Percentiles rank a stretch among this genome's conserved stretches.
Conservation (phyloP, 2,113 vertebrate species). For the Tenrec ecaudatus region DNA sequence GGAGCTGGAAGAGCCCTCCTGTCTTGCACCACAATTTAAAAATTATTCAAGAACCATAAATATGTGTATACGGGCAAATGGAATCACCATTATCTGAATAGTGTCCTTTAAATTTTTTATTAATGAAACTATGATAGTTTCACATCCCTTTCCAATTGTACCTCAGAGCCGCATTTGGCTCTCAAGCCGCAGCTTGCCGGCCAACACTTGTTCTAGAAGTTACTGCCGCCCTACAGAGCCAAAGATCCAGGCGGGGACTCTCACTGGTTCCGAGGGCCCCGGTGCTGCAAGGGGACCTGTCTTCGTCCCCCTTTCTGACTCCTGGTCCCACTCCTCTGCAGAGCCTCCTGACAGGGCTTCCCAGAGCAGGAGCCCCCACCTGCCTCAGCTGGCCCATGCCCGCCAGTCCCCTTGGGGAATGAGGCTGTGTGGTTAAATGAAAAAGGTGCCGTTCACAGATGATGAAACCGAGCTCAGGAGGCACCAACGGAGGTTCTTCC, state of each 20-base stretch:
- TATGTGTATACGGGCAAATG: too few species aligned
- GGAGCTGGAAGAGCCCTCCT: too few species aligned
- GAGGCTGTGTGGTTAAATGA: not conserved
- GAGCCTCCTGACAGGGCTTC: accelerated
- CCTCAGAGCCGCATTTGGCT: too few species aligned
- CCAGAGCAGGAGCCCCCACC: not conserved
- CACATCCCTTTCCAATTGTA: too few species aligned
- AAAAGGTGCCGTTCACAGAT: not conserved
- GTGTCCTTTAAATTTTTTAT: too few species aligned
- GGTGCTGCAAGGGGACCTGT: accelerated
- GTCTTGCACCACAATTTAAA: too few species aligned
- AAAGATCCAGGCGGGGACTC: not conserved
- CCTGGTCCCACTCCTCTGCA: accelerated
- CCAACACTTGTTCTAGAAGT: not conserved
- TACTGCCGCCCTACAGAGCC: not conserved
- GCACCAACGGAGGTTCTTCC: not conserved
- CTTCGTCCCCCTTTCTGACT: too few species aligned
- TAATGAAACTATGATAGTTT: too few species aligned
- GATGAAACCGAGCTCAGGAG: not conserved
- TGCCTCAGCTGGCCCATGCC: not conserved
- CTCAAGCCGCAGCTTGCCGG: too few species aligned
- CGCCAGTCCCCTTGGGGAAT: too few species aligned
- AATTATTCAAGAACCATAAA: too few species aligned
- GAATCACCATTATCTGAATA: too few species aligned
- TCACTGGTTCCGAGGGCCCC: accelerated